Conservation (phyloP, 2,113 vertebrate species). For the Talpa occidentalis region DNA sequence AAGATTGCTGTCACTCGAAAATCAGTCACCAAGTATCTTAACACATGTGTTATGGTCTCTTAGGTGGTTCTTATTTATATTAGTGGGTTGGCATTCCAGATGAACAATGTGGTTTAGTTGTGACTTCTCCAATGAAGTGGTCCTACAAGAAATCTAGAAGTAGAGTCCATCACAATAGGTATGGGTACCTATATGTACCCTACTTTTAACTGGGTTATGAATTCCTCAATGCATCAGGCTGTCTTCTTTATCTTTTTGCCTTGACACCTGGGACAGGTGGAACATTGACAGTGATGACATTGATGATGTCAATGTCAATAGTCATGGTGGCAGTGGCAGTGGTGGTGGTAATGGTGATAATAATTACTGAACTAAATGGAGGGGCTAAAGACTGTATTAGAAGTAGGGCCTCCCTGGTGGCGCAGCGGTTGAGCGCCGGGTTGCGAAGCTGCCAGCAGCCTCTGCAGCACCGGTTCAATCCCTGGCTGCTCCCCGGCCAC, state of each 20-base stretch:
- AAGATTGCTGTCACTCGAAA: neutral
- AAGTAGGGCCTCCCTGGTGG: too few relatives aligned
- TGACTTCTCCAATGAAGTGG: neutral
- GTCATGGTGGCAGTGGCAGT: neutral
- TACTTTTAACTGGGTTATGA: neutral
- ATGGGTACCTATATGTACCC: neutral
- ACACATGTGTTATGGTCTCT: neutral
- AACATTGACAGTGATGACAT: neutral
- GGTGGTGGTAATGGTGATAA: neutral
- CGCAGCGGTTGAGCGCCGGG: too few relatives aligned
- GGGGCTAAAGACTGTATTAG: neutral
- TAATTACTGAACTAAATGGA: neutral
- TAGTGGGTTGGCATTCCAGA: neutral
- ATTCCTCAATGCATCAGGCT: too few relatives aligned
- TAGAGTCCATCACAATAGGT: neutral
- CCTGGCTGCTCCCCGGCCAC: too few relatives aligned
- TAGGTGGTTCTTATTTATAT: neutral
- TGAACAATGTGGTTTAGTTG: neutral
- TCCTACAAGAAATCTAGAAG: neutral
- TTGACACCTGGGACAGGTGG: neutral
- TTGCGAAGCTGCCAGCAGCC: too few relatives aligned
- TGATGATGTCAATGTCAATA: neutral
- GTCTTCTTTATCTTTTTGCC: neutral
- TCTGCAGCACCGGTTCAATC: too few relatives aligned
- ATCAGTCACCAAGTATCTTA: neutral